Percentiles rank a stretch among this genome's conserved stretches.
phyloP scores from a whole-genome alignment of 2,113 vertebrate genomes.

The Fulmarus glacialis region DNA sequence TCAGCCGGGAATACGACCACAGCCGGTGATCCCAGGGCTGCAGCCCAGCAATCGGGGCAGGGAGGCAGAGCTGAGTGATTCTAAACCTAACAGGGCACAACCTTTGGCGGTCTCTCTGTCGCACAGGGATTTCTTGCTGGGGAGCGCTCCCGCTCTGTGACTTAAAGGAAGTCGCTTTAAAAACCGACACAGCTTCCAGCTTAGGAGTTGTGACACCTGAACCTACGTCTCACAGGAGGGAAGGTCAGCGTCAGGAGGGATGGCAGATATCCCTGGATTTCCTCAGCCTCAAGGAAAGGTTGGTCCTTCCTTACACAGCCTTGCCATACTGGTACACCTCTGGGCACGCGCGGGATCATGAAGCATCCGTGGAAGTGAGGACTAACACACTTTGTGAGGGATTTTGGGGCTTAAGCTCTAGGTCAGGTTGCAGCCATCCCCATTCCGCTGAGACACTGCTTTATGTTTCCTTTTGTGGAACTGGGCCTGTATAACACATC shows the following conservation, averaged over 20 bases:
- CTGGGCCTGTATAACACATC: neutral
- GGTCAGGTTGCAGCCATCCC: neutral
- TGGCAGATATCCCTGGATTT: neutral
- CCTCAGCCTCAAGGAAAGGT: neutral
- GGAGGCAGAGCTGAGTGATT: neutral
- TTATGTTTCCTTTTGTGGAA: neutral
- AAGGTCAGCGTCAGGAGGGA: neutral
- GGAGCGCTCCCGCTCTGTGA: neutral
- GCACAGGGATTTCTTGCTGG: neutral
- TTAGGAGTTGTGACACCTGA: neutral
- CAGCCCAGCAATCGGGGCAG: neutral
- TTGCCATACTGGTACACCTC: neutral
- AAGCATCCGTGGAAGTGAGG: neutral
- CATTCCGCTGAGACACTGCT: neutral
- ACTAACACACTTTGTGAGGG: neutral
- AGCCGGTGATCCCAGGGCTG: neutral
- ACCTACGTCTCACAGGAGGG: neutral
- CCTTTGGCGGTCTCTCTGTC: neutral
- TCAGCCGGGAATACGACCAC: neutral
- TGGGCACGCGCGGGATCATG: accelerated
- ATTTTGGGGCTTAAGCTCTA: neutral
- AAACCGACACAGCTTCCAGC: neutral
- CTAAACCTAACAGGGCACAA: no score
- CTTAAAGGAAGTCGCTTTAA: neutral
- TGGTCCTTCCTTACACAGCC: neutral